Conservation (phyloP, 2,888 invertebrate species). For the Neuroscelio doddi region DNA sequence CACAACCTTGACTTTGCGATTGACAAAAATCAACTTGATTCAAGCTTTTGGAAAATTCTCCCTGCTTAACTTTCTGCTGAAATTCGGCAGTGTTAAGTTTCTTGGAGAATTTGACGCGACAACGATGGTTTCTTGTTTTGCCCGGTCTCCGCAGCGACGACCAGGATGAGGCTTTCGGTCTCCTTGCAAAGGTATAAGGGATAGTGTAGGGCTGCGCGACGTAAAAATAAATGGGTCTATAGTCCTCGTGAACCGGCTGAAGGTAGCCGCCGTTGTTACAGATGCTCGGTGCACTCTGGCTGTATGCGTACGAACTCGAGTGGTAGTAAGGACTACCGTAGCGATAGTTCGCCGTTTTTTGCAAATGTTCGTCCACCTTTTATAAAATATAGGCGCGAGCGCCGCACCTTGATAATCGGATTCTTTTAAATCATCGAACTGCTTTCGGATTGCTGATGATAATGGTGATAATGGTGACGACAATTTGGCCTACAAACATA, state of each 20-base stretch:
- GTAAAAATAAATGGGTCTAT: constrained; percentile 68
- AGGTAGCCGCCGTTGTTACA: constrained; percentile 54
- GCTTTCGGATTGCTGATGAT: too few relatives aligned
- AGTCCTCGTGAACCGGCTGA: constrained; percentile 59
- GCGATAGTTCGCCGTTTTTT: constrained; percentile 69
- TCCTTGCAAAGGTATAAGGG: constrained; percentile 65
- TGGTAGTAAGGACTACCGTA: constrained; percentile 57
- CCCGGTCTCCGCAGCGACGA: constrained; percentile 57
- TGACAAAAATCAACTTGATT: constrained; percentile 67
- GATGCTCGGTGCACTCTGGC: constrained; percentile 63
- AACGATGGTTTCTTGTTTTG: constrained; percentile 58
- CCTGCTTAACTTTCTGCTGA: constrained; percentile 67
- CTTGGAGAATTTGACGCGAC: constrained; percentile 65
- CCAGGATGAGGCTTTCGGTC: constrained; percentile 57
- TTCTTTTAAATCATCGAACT: neutral
- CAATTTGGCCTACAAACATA: too few relatives aligned
- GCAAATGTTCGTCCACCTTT: constrained; percentile 66
- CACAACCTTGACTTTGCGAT: constrained; percentile 62
- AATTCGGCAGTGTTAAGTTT: constrained; percentile 64
- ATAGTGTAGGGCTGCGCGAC: constrained; percentile 68
- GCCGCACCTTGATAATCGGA: constrained; percentile 19
- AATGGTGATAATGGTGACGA: too few relatives aligned
- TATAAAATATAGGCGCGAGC: constrained; percentile 41
- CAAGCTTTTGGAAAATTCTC: constrained; percentile 66
- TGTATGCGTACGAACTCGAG: constrained; percentile 64